A percentile compares a stretch with the other conserved stretches of the same genome.
Conservation (phyloP, 1,140 invertebrate genomes). For the Delia radicum region DNA sequence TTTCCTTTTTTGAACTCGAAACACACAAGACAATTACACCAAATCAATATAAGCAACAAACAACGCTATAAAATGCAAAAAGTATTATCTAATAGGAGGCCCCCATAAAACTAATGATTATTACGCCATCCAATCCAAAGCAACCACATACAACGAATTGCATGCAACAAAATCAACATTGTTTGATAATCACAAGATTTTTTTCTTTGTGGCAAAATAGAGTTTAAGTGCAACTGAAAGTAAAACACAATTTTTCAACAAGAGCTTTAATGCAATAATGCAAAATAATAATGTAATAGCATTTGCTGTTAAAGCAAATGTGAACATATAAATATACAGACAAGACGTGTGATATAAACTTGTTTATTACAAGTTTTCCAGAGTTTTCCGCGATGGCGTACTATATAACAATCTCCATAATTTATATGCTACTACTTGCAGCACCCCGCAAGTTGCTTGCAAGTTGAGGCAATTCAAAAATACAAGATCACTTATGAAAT, state of each 20-base stretch:
- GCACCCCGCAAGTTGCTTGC: neutral
- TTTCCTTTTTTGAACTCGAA: constrained; percentile 8
- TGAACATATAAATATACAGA: neutral
- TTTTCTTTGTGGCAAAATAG: constrained; percentile 17
- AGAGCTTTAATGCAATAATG: neutral
- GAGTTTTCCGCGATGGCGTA: constrained; percentile 18
- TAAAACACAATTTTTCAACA: constrained; percentile 2
- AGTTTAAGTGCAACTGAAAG: constrained; percentile 23
- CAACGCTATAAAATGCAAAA: neutral
- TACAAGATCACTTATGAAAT: neutral
- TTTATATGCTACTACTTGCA: too few relatives aligned
- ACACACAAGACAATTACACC: neutral
- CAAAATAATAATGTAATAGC: too few relatives aligned
- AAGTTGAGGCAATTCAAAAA: neutral
- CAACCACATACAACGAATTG: neutral
- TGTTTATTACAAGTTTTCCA: constrained; percentile 15
- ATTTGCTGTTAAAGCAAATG: too few relatives aligned
- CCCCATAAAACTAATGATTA: constrained; percentile 1
- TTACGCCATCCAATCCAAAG: neutral
- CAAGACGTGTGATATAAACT: neutral
- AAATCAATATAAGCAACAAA: too few relatives aligned
- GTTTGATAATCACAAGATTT: neutral
- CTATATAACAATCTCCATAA: too few relatives aligned
- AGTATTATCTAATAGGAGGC: constrained; percentile 12
- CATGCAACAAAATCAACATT: neutral